Base-by-base conservation (phyloP, 2,888 invertebrate genomes). In the Brassicogethes aeneus region DNA sequence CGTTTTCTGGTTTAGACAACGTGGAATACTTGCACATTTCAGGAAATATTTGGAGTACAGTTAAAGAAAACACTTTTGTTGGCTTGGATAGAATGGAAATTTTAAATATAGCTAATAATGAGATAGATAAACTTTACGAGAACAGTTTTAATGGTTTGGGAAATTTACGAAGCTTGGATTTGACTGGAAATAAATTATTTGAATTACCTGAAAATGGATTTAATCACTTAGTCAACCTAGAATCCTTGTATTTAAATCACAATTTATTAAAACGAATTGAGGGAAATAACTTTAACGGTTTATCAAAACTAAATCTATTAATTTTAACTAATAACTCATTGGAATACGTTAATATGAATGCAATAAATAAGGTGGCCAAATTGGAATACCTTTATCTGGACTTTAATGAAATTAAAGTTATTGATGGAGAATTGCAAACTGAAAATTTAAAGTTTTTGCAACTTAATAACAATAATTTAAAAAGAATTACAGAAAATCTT, bases 211-310 rank as follows among this genome's bases (percentile, higher is more conserved):
- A 8, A 5, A 32, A 32, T 32, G 13, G 5, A 10, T 32, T 32
- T 32, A 32, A 32, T 3, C 3, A 13, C 12, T 32, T 32, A 13
- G 5, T 32, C 14, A 32, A 32, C 13, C 14, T 32, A 13, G 32
- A 32, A 32, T 10, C 7, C 14, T 32, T 32, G 12, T 32, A 32
- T 32, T 32, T 32, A 12, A 32, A 5, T 32, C 32, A 32, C 14
- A 32, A 32, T 32, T 32, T 13, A 10, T 12, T 32, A 12, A 32
- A 32, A 32, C 3, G 3, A 5, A 12, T 32, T 5, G 13, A 12
- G 3, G 13, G 12, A 10, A 12, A 12, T 32, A 13, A 3, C 3
- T 32, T 32, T 32, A 32, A 8, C 12, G 32, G 32, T 12, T 32
- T 32, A 12, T 3, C 32, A 32, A 32, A 32, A 8, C 12, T 32